Base-by-base conservation (phyloP, 1,140 invertebrate genomes). In the Drosophila mauritiana region DNA sequence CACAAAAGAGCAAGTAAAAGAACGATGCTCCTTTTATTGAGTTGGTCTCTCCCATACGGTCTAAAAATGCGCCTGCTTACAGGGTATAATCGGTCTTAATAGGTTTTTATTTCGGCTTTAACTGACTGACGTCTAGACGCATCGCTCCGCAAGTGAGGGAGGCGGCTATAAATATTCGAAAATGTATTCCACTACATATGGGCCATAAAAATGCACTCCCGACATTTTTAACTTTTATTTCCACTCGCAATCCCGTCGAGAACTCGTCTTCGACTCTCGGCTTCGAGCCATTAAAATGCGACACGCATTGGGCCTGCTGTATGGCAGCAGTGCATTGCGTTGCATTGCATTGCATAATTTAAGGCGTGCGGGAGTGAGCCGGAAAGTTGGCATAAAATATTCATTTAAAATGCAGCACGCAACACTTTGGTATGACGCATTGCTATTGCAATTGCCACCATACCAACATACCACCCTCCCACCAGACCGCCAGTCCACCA, bases 371-470 rank as follows among this genome's bases (percentile, higher is more conserved):
- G 42, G 34, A 39, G 54, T 39, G 78, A 72, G 74, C 68, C 53
- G 69, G 49, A 49, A 76, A 76, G 73, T 63, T 67, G 76, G 58
- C 76, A 88, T 84, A 88, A 88, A 88, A 88, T 88, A 88, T 88
- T 88, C 73, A 88, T 88, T 88, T 88, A 74, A 88, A 89, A 88
- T 88, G 84, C 84, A 89, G 72, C 84, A 88, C 81, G 84, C 84
- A 88, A 89, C 85, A 88, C 84, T 88, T 80, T 84, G 61, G 59
- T 48, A 84, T 88, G 84, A 89, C 80, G 64, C 72, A 83, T 79
- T 43, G 76, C 52, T 68, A 51, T 34, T 34, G 48, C 46, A 31
- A 31, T 31, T 31, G 31, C 31, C 51, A 13, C 11, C 20, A 36
- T n/a, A 8, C 3, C 17, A 22, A 2, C 2, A 22, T 22, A 22